Percentiles rank a stretch among this genome's conserved stretches.
These are phyloP conservation scores for Colaptes auratus DNA, from an alignment of 2,113 vertebrate genomes.

Conservation along the genomic window DNA sequence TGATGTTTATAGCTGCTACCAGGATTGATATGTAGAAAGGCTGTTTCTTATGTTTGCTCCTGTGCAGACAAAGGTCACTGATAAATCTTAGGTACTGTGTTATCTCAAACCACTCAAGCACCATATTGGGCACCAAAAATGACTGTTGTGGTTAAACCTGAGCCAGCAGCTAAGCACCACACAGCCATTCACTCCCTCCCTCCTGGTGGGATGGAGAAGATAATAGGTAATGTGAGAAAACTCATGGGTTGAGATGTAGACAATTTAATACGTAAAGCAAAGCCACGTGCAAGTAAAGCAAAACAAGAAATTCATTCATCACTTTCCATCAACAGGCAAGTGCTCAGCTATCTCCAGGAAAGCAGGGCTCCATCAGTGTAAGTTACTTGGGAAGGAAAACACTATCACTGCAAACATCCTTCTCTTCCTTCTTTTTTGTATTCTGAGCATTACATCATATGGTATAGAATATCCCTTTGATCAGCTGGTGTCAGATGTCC, in stretches of 20 bases:
- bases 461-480: too few species aligned
- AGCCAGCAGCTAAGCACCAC: neutral
- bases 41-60: too few species aligned
- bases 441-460: too few species aligned
- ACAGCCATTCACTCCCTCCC: rapidly evolving
- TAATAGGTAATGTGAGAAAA: neutral
- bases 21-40: too few species aligned
- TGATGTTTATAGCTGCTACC: too few species aligned
- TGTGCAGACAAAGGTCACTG: too few species aligned
- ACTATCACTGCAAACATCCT: neutral
- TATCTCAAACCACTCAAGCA: too few species aligned
- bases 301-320: neutral
- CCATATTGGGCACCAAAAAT: too few species aligned
- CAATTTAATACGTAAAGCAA: neutral
- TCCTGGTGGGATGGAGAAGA: neutral
- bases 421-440: too few species aligned
- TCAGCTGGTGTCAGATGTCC: too few species aligned
- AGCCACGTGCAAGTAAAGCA: neutral
- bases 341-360: too few species aligned
- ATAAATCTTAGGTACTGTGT: neutral
- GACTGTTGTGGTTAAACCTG: neutral
- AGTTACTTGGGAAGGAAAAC: neutral
- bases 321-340: neutral
- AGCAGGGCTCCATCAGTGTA: neutral
- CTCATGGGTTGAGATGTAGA: neutral